A percentile compares a stretch with the other conserved stretches of the same genome.
These are phyloP conservation scores for Portunus trituberculatus DNA, from an alignment of 1,140 invertebrate genomes.

Conservation along the genomic window DNA sequence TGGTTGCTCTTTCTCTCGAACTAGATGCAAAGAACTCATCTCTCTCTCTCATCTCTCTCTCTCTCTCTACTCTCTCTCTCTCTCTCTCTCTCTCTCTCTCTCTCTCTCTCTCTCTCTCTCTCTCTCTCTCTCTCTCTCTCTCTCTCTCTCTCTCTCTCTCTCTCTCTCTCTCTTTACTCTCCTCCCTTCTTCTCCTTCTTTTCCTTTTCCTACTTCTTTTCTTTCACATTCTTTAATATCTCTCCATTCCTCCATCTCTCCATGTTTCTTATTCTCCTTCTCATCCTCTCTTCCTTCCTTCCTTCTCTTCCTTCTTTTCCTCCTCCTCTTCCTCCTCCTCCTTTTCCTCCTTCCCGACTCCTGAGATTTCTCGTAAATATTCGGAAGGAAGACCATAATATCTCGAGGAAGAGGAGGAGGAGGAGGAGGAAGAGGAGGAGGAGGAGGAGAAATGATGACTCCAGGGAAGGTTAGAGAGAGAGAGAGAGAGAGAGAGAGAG, in stretches of 20 bases:
- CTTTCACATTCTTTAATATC: background rate
- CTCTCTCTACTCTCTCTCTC: background rate
- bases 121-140: conserved; percentile 37
- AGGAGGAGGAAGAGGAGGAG: background rate
- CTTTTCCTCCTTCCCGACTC: background rate
- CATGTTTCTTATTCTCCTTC: background rate
- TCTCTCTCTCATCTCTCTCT: conserved; percentile 5
- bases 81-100: background rate
- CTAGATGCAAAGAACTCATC: too few species aligned
- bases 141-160: conserved; percentile 35
- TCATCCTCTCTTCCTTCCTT: background rate
- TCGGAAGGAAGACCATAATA: background rate
- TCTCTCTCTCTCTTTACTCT: background rate
- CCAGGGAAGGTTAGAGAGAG: background rate
- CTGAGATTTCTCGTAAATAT: background rate
- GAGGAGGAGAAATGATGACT: background rate
- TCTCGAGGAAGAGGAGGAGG: background rate
- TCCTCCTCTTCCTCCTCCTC: background rate
- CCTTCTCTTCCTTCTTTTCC: background rate
- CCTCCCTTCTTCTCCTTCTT: background rate
- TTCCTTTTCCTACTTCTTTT: background rate
- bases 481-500: background rate
- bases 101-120: background rate
- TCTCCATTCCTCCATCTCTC: background rate
- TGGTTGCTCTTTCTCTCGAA: conserved; percentile 29